phyloP scores from a whole-genome alignment of 2,113 vertebrate genomes.

The Illadopsis cleaveri region DNA sequence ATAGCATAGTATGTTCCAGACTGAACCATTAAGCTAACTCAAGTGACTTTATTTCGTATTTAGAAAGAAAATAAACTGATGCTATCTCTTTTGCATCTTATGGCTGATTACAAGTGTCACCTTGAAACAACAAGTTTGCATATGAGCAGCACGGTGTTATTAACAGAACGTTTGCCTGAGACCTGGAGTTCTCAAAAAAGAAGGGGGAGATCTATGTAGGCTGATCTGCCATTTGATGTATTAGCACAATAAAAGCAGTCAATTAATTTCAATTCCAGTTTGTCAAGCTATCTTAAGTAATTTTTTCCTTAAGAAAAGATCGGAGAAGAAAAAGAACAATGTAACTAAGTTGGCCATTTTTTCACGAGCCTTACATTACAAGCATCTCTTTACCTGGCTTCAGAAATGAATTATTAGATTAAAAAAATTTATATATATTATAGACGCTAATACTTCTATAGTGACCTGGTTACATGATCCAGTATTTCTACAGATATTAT shows the following conservation, averaged over 20 bases:
- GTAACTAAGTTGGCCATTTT: background rate
- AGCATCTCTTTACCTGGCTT: background rate
- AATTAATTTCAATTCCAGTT: background rate
- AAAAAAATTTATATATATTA: background rate
- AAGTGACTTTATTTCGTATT: slow-evolving; percentile 55
- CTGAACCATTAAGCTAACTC: background rate
- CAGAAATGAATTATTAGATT: background rate
- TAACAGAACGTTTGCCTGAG: background rate
- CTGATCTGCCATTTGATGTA: background rate
- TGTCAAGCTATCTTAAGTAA: background rate
- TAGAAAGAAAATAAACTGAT: slow-evolving; percentile 61
- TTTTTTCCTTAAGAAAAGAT: background rate
- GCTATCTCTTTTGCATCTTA: slow-evolving; percentile 46
- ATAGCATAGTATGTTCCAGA: background rate
- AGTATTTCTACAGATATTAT: background rate
- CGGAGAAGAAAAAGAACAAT: background rate
- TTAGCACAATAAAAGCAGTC: background rate
- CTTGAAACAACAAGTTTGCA: slow-evolving; percentile 39
- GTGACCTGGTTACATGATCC: background rate
- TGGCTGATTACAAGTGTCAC: slow-evolving; percentile 58
- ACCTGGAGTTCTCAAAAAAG: background rate
- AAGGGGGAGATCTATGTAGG: background rate
- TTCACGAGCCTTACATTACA: background rate
- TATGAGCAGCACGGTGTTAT: background rate
- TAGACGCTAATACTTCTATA: background rate